Evolutionary conservation across 1,140 invertebrate species (phyloP).

Genomic region (Wiebesia pumilae): DNA sequence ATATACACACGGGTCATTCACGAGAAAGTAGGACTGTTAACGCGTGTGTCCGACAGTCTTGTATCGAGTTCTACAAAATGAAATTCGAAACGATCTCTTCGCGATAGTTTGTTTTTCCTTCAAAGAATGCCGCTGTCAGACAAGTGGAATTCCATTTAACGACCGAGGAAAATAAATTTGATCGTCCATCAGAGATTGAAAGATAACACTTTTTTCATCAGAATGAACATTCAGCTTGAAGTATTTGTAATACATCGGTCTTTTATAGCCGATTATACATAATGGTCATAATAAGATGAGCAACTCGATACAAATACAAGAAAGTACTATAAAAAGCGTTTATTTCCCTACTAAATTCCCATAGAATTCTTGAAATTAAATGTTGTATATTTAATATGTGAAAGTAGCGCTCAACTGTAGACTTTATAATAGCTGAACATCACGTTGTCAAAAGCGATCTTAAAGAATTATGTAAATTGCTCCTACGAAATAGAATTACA

Average conservation of each 20-base stretch:
- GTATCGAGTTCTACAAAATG: not conserved
- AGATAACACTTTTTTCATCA: not conserved
- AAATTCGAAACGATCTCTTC: not conserved
- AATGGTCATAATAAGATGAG: not conserved
- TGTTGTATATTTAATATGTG: not conserved
- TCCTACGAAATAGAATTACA: not conserved
- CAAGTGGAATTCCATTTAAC: not conserved
- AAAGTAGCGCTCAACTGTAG: not conserved
- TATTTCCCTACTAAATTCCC: not conserved
- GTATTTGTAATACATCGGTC: not conserved
- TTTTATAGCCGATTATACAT: too few relatives aligned
- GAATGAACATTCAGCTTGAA: not conserved
- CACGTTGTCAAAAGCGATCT: not conserved
- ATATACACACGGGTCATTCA: not conserved
- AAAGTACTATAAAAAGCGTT: not conserved
- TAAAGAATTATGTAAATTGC: not conserved
- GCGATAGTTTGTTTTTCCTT: not conserved
- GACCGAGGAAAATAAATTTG: not conserved
- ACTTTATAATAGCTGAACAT: not conserved
- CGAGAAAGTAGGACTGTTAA: not conserved
- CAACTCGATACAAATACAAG: not conserved
- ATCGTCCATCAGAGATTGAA: not conserved
- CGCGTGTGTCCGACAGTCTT: not conserved
- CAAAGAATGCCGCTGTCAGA: not conserved
- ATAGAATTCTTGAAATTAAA: not conserved